Evolutionary conservation across 92 coral and sea anemone genomes (phyloP), one percentile per base, ranked within the genome.

Genomic region (Porites cylindrica): DNA sequence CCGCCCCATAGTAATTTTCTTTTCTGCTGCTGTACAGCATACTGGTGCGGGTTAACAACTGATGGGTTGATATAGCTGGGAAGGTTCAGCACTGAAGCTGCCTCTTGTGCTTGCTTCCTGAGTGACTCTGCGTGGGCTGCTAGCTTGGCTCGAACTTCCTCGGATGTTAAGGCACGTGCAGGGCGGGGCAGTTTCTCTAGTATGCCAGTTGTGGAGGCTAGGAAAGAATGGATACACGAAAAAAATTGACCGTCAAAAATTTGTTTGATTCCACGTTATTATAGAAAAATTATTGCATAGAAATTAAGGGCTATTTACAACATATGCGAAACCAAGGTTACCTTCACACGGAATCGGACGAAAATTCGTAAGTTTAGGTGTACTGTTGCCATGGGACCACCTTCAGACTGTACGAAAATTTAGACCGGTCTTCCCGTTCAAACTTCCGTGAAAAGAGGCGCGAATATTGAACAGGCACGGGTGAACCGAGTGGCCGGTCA

Each of bases 41-140:
- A 97, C 82, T 93, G 96, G 21, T 97, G 99, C 8, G 99, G 99
- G 86, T 97, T 97, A 12, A 97, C 99, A 21, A 97, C 98, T 58
- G 99, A 90, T 1, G 99, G 99, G 93, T 97, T 97, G 56, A 97
- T 90, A 72, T 97, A 97, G 18, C 90, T 85, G 21, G 99, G 99
- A 75, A 97, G 82, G 84, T 97, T 97, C 50, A 93, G 93, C 17
- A 92, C 92, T 19, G 96, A 85, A 2, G 99, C 99, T 10, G 91
- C 93, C 16, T 87, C 93, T 72, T 97, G 99, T 6, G 99, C 99
- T 65, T 93, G 92, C 61, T 95, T 91, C 59, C 92, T 93, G 61
- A 97, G 84, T 2, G 92, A 90, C 82, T 97, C 99, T 47, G 98
- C 98, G 23, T 96, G 97, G 12, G 95, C 91, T 2, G 99, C 96